These are phyloP conservation scores for Genyomyrus donnyi DNA, from an alignment of 2,113 vertebrate genomes.

Conservation along the genomic window DNA sequence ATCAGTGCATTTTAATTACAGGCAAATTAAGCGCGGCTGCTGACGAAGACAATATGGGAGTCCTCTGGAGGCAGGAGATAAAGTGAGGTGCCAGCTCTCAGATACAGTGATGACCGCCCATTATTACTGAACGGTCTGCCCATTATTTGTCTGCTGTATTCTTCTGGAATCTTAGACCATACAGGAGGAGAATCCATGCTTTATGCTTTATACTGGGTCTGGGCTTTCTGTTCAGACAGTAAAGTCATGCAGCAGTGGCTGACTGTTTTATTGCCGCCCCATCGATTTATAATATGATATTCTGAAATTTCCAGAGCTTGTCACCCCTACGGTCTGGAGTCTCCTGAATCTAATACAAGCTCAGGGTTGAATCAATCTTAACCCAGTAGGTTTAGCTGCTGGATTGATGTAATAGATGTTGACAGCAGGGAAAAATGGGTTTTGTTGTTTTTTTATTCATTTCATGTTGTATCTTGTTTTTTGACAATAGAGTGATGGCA, in stretches of 20 bases:
- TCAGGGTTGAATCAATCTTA: not conserved
- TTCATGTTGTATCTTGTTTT: not conserved
- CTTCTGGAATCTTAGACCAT: not conserved
- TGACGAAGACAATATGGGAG: not conserved
- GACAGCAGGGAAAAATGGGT: not conserved
- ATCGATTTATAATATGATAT: not conserved
- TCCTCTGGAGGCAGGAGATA: constrained; percentile 35
- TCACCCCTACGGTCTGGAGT: not conserved
- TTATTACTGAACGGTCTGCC: not conserved
- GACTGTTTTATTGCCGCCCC: not conserved
- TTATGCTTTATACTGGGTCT: not conserved
- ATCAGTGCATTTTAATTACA: constrained; percentile 44
- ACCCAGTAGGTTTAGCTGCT: not conserved
- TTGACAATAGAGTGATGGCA: not conserved
- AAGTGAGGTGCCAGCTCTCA: not conserved
- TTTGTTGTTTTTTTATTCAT: not conserved
- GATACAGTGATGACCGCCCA: not conserved
- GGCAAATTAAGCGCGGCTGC: constrained; percentile 22
- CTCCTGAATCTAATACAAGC: not conserved
- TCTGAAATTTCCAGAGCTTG: not conserved
- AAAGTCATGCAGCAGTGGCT: not conserved
- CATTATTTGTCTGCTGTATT: not conserved
- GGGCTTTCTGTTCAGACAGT: not conserved
- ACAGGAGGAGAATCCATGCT: not conserved
- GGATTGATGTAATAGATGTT: not conserved